Evolutionary conservation across 2,797 vertebrate species (phyloP).

Genomic region (Sebastes minor): DNA sequence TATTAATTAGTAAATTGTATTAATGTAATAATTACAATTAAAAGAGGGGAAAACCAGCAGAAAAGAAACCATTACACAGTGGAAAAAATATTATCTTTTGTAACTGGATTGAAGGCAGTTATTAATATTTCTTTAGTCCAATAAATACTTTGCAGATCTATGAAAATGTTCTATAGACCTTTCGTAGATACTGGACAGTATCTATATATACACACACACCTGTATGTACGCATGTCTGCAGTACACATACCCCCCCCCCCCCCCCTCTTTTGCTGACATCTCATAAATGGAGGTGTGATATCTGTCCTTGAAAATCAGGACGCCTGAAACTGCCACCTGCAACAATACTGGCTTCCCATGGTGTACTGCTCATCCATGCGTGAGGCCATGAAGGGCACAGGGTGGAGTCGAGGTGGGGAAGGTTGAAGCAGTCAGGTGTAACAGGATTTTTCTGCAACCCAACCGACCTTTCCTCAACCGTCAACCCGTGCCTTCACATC

Average conservation of each 20-base stretch:
- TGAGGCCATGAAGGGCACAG: conserved; percentile 29
- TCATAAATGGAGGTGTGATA: background rate
- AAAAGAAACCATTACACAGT: background rate
- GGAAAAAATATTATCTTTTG: background rate
- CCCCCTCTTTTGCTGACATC: background rate
- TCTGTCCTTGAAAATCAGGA: conserved; percentile 44
- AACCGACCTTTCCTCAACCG: background rate
- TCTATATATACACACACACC: background rate
- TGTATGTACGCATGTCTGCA: background rate
- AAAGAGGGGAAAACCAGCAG: background rate
- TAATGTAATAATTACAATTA: background rate
- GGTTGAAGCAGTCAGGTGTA: conserved; percentile 25
- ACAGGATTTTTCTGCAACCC: conserved; percentile 33
- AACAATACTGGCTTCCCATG: conserved; percentile 25
- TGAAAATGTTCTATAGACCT: background rate
- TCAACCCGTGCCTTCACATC: background rate
- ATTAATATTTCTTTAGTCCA: no score
- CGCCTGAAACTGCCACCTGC: conserved; percentile 4
- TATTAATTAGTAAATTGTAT: background rate
- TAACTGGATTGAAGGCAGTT: background rate
- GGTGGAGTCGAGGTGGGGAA: background rate
- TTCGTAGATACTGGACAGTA: background rate
- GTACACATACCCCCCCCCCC: background rate
- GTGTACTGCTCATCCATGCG: conserved; percentile 43
- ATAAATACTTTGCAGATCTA: background rate